These are phyloP conservation scores for Mormyrus hasselquistii DNA, from an alignment of 2,797 vertebrate genomes.

Conservation along the genomic window DNA sequence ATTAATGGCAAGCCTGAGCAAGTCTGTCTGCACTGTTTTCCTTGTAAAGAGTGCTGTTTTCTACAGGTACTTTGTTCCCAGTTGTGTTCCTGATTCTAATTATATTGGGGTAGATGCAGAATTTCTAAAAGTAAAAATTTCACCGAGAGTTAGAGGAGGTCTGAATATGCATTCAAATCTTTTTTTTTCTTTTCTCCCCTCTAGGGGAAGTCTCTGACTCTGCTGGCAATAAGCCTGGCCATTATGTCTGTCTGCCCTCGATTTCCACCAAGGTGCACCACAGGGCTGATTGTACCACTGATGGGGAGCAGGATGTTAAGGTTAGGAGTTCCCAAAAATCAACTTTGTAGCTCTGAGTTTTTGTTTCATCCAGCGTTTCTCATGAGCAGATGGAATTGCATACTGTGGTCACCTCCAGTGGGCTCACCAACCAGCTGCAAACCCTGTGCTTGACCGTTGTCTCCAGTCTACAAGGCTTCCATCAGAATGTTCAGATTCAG, in stretches of 20 bases:
- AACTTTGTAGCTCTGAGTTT: neutral
- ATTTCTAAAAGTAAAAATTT: neutral
- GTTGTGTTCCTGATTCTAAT: neutral
- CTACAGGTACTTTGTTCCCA: neutral
- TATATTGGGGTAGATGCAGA: neutral
- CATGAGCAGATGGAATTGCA: slow-evolving; percentile 60
- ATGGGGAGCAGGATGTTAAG: slow-evolving; percentile 59
- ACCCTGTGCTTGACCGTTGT: slow-evolving; percentile 57
- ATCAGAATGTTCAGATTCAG: slow-evolving; percentile 71
- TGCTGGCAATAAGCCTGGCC: slow-evolving; percentile 49
- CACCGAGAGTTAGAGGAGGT: neutral
- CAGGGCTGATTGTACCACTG: slow-evolving; percentile 61
- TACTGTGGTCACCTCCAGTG: slow-evolving; percentile 54
- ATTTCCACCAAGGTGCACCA: slow-evolving; percentile 64
- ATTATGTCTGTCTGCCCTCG: slow-evolving; percentile 58
- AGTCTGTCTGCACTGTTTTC: neutral
- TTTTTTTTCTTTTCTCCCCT: neutral
- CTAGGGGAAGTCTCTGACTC: slow-evolving; percentile 67
- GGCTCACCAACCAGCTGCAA: slow-evolving; percentile 65
- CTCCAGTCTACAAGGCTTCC: slow-evolving; percentile 61
- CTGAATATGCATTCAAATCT: neutral
- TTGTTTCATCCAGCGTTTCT: slow-evolving; percentile 9
- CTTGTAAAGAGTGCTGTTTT: neutral
- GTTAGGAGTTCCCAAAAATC: slow-evolving; percentile 54
- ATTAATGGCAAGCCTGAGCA: neutral